These are phyloP conservation scores for Formica exsecta DNA, from an alignment of 1,140 invertebrate genomes.

Conservation along the genomic window DNA sequence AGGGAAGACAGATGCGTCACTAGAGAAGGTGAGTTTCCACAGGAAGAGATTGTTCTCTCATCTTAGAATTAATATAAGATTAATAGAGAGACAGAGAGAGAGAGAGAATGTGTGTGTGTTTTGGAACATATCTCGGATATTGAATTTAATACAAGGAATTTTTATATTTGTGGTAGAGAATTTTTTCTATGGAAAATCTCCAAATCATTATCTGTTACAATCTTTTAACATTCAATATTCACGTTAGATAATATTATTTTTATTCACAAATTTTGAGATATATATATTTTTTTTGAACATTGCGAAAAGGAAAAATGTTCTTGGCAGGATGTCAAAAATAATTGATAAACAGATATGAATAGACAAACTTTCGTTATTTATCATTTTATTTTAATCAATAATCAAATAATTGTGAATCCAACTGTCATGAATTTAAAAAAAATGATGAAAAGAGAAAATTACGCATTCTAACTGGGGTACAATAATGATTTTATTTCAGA, in stretches of 20 bases:
- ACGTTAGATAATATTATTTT: not conserved
- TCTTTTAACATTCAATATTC: not conserved
- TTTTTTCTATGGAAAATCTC: not conserved
- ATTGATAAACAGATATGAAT: not conserved
- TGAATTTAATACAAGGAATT: not conserved
- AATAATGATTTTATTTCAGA: not conserved
- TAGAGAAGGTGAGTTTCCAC: not conserved
- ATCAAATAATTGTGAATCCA: not conserved
- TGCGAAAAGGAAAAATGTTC: not conserved
- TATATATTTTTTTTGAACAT: not conserved
- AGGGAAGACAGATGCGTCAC: slow-evolving; percentile 51
- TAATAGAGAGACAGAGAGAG: not conserved
- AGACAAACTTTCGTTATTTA: not conserved
- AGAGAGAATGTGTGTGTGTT: too few relatives aligned
- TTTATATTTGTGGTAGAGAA: not conserved
- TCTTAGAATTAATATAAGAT: slow-evolving; percentile 26
- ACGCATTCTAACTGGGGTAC: not conserved
- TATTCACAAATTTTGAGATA: not conserved
- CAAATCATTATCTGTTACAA: not conserved
- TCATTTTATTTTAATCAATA: not conserved
- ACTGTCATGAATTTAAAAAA: not conserved
- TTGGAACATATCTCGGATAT: not conserved
- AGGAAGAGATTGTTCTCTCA: too few relatives aligned
- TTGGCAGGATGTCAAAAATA: not conserved
- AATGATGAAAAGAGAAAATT: not conserved